phyloP scores from a whole-genome alignment of 2,113 vertebrate species.

The Coryphaenoides rupestris region DNA sequence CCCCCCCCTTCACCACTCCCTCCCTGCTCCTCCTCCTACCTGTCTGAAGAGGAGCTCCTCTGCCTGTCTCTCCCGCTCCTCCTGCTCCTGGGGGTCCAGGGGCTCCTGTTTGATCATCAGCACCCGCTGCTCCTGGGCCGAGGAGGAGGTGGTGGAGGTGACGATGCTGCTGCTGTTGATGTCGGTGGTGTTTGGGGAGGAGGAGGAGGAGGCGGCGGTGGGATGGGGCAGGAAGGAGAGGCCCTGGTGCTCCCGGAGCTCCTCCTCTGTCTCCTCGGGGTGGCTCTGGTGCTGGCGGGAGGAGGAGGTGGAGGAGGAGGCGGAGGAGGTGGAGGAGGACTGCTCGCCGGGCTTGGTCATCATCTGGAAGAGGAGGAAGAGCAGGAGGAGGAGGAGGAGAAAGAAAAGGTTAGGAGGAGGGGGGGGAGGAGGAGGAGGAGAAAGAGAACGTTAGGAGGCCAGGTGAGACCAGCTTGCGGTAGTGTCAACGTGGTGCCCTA shows the following conservation, averaged over 20 bases:
- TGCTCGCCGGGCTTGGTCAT: conserved; percentile 83
- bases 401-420: not conserved
- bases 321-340: conserved; percentile 37
- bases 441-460: too few species aligned
- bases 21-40: conserved; percentile 53
- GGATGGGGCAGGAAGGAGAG: conserved; percentile 66
- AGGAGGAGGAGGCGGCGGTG: conserved; percentile 55
- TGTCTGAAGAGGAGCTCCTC: conserved; percentile 89
- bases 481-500: too few species aligned
- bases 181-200: conserved; percentile 15
- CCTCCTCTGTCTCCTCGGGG: conserved; percentile 92
- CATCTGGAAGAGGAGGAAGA: conserved; percentile 64
- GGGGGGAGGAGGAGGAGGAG: not conserved
- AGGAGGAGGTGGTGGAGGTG: conserved; percentile 27
- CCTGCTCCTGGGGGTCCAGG: conserved; percentile 84
- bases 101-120: conserved; percentile 87
- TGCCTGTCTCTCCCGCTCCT: conserved; percentile 78
- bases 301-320: conserved; percentile 57
- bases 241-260: conserved; percentile 88
- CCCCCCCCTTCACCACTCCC: not conserved
- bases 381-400: not conserved
- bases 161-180: too few species aligned
- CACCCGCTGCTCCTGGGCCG: conserved; percentile 44
- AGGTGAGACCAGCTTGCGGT: not conserved
- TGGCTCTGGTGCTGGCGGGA: conserved; percentile 90